These are phyloP conservation scores for Laothoe populi DNA, from an alignment of 2,888 invertebrate genomes.

Conservation along the genomic window DNA sequence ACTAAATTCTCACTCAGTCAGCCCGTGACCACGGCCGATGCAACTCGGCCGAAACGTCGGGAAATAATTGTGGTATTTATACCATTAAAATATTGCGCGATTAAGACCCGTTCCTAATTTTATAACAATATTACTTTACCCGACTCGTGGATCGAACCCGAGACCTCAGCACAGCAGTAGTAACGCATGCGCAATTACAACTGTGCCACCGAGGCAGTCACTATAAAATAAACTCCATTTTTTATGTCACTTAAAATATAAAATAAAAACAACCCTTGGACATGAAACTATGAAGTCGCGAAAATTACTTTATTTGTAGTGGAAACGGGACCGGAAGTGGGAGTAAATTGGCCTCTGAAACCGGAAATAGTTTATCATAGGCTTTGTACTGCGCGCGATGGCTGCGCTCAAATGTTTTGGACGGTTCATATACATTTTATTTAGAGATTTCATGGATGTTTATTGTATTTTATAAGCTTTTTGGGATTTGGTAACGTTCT, in stretches of 20 bases:
- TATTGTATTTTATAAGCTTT: conserved; percentile 3
- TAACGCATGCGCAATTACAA: too few relatives aligned
- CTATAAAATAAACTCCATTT: too few relatives aligned
- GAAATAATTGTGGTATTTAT: too few relatives aligned
- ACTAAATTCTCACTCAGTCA: too few relatives aligned
- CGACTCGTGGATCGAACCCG: too few relatives aligned
- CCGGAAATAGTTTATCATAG: conserved; percentile 40
- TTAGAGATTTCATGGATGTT: conserved; percentile 2
- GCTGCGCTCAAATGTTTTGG: conserved; percentile 23
- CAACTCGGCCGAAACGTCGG: too few relatives aligned
- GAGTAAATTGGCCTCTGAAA: conserved; percentile 33
- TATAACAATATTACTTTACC: too few relatives aligned
- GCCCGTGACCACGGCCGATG: too few relatives aligned
- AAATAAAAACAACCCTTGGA: conserved; percentile 8
- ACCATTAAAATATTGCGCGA: too few relatives aligned
- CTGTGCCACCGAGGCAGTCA: too few relatives aligned
- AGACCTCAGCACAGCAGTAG: too few relatives aligned
- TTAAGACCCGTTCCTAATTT: too few relatives aligned
- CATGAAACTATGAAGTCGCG: conserved; percentile 24
- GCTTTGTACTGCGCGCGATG: conserved; percentile 28
- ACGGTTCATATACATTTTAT: conserved; percentile 11
- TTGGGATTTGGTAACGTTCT: neutral
- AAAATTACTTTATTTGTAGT: conserved; percentile 28
- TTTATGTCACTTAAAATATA: neutral
- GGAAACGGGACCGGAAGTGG: conserved; percentile 30